Conservation (phyloP, 2,113 vertebrate species). For the Sceloporus tristichus region DNA sequence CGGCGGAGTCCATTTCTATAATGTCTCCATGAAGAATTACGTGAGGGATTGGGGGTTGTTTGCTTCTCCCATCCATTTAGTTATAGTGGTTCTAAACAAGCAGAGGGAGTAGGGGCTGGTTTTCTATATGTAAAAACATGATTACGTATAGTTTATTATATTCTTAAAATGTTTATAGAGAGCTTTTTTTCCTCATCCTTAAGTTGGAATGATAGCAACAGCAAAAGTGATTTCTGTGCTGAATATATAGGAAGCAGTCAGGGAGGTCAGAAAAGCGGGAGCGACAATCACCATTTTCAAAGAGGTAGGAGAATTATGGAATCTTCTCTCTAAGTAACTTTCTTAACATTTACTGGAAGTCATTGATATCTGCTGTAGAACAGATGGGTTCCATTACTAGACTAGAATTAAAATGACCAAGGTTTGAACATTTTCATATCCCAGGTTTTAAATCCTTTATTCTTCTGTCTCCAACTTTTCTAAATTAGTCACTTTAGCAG, state of each 20-base stretch:
- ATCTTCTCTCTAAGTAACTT: background rate
- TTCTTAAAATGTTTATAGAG: background rate
- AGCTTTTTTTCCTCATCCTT: background rate
- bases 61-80: background rate
- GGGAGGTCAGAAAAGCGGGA: background rate
- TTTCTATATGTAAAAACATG: background rate
- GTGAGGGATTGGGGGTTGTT: background rate
- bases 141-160: no score
- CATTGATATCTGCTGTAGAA: background rate
- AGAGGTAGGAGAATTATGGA: background rate
- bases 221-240: background rate
- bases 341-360: background rate
- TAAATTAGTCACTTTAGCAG: no score
- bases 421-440: background rate
- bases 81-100: background rate
- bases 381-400: background rate
- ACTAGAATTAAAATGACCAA: background rate
- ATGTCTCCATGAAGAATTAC: background rate
- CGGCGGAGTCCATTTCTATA: background rate
- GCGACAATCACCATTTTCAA: no score
- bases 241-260: background rate
- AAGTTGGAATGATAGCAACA: no score
- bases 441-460: background rate
- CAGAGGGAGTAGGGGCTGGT: background rate
- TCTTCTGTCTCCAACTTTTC: no score